Evolutionary conservation across 2,113 vertebrate genomes (phyloP), one percentile per base, ranked within the genome.

Genomic region (Python bivittatus): DNA sequence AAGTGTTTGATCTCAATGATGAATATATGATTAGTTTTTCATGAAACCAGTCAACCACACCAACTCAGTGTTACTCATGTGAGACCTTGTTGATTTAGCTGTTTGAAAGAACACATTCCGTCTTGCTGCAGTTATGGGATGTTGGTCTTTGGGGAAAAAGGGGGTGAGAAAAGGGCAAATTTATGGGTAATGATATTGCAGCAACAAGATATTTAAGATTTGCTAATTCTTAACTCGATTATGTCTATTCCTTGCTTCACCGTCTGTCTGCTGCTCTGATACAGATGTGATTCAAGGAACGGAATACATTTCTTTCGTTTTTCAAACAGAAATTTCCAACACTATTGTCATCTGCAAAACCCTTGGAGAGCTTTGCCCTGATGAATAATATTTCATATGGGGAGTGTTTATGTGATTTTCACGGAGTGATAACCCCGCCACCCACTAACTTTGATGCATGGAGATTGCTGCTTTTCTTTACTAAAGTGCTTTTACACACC

Each of bases 11-110:
- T 99, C 98, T 99, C 98, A 97, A 98, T 98, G 99, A 99, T 99
- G 99, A 99, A 99, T 98, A 99, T 98, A 98, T 99, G 99, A 99
- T 99, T 99, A 98, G 99, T 99, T 99, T 99, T 99, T 99, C 99
- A 99, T 98, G 98, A 98, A 99, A 99, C 98, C 99, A 97, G 97
- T 99, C 98, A 99, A 98, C 98, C 99, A 99, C 97, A 98, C 98
- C 96, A 89, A 95, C 97, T 97, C 97, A 95, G 96, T 97, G 98
- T 97, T 97, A 97, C 98, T 98, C 98, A 98, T 98, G 98, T 98
- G 97, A 98, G 97, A 98, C 98, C 97, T 98, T 98, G 98, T 98
- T 99, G 98, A 99, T 99, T 98, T 99, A 99, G 98, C 98, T 98
- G 98, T 98, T 98, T 96, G 97, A 98, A 98, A 98, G 97, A 97